Evolutionary conservation across 1,140 invertebrate genomes (phyloP).

Genomic region (Harlomillsia oculata): DNA sequence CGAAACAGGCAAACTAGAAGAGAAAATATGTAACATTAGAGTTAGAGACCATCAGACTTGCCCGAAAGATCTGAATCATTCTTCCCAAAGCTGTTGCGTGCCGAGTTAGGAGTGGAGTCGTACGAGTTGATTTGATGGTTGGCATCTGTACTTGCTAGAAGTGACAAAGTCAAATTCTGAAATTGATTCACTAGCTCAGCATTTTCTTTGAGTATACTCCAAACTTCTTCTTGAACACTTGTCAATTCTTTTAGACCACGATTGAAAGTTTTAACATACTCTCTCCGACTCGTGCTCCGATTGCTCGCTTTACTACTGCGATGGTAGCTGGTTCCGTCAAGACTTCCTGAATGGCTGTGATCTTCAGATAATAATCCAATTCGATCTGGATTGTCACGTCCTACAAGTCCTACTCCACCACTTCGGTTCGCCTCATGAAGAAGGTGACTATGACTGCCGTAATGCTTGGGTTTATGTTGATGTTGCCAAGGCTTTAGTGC

Average conservation of each 20-base stretch:
- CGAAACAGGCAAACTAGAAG: too few relatives aligned
- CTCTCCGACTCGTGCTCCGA: constrained; percentile 16
- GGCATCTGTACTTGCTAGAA: constrained; percentile 23
- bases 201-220: constrained; percentile 42
- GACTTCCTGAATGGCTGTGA: neutral
- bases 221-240: constrained; percentile 43
- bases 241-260: constrained; percentile 42
- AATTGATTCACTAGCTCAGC: constrained; percentile 42
- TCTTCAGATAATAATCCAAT: too few relatives aligned
- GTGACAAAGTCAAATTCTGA: constrained; percentile 37
- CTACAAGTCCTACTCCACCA: neutral
- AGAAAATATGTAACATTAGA: too few relatives aligned
- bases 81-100: constrained; percentile 17
- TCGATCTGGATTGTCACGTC: too few relatives aligned
- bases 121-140: neutral
- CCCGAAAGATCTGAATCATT: constrained; percentile 24
- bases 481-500: constrained; percentile 24
- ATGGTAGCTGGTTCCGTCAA: constrained; percentile 6
- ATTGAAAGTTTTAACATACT: constrained; percentile 37
- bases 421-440: too few relatives aligned
- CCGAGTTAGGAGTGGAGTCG: constrained; percentile 6
- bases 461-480: neutral
- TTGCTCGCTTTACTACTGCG: neutral
- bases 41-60: constrained; percentile 16
- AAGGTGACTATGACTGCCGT: too few relatives aligned